Percentiles rank a stretch among this genome's conserved stretches.
These are phyloP conservation scores for Zaprionus lachaisei DNA, from an alignment of 1,140 invertebrate genomes.

Conservation along the genomic window DNA sequence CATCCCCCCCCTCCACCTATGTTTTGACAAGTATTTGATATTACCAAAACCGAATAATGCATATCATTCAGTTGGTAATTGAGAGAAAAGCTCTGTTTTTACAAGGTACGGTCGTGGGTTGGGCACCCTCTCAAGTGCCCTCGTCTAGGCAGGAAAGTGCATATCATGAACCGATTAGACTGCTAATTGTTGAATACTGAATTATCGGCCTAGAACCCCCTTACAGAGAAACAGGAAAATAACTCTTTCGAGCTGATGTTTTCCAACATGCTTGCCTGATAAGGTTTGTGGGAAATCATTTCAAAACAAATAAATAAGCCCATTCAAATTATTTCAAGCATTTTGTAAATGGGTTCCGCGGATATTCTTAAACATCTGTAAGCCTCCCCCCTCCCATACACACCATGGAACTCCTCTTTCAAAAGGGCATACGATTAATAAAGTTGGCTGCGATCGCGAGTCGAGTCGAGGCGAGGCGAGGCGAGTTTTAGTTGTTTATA, in stretches of 20 bases:
- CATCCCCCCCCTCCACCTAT: too few relatives aligned
- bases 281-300: neutral
- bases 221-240: neutral
- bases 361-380: neutral
- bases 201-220: neutral
- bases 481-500: conserved; percentile 61
- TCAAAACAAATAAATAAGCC: neutral
- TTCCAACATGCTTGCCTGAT: neutral
- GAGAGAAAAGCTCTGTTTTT: conserved; percentile 19
- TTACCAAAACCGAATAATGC: conserved; percentile 27
- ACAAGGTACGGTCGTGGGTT: neutral
- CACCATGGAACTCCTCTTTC: neutral
- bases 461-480: conserved; percentile 25
- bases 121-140: conserved; percentile 2
- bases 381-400: too few relatives aligned
- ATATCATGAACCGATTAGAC: conserved; percentile 33
- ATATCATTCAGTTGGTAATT: conserved; percentile 37
- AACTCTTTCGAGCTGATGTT: neutral
- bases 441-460: conserved; percentile 43
- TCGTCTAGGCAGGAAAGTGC: conserved; percentile 19
- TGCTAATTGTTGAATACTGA: neutral
- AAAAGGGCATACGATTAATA: conserved; percentile 62
- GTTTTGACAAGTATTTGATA: conserved; percentile 31
- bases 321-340: neutral
- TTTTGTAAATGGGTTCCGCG: neutral